A percentile compares a stretch with the other conserved stretches of the same genome.
Evolutionary conservation across 92 coral and sea anemone genomes (phyloP).

Genomic region (Chrysogorgia sp.): DNA sequence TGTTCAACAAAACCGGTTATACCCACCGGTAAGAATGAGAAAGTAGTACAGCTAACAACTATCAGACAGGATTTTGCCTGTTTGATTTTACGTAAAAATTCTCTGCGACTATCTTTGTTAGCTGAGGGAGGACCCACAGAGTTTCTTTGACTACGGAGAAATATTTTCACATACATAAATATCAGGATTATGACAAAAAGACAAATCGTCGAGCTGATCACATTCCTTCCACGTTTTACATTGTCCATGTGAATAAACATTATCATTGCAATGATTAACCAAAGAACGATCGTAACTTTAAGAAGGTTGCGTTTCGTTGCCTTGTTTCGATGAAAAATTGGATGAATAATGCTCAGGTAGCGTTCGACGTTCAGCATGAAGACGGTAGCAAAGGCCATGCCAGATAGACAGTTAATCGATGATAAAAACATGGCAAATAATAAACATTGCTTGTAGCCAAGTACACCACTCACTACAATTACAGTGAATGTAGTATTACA

Average conservation of each 20-base stretch:
- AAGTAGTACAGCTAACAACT: background rate
- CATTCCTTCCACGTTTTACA: background rate
- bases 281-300: background rate
- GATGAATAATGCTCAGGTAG: background rate
- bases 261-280: background rate
- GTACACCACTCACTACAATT: background rate
- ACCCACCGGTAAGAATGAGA: background rate
- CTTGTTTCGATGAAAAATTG: background rate
- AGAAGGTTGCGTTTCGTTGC: background rate
- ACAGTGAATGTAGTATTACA: background rate
- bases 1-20: background rate
- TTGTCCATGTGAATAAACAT: background rate
- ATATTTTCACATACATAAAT: background rate
- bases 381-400: slow-evolving; percentile 7
- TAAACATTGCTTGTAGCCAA: background rate
- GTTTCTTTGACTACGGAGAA: background rate
- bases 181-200: background rate
- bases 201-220: background rate
- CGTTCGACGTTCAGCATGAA: slow-evolving; percentile 5
- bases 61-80: background rate
- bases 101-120: background rate
- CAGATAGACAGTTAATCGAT: background rate
- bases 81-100: background rate
- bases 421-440: background rate
- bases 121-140: background rate